Conservation (phyloP, 2,113 vertebrate genomes). For the Malaclemys terrapin region DNA sequence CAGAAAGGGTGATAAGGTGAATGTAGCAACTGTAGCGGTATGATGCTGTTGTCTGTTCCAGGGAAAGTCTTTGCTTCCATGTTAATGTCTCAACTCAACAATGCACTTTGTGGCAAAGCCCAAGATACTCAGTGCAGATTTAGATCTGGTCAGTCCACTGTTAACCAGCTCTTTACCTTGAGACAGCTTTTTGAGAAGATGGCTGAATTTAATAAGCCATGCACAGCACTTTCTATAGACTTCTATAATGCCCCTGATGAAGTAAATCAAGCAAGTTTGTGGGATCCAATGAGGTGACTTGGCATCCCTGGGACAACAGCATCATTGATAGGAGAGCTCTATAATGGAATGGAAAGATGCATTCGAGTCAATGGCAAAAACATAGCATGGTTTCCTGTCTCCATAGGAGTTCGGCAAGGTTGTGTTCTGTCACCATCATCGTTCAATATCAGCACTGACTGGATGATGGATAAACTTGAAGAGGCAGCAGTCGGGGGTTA, state of each 20-base stretch:
- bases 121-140: not conserved
- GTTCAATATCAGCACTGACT: not conserved
- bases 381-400: not conserved
- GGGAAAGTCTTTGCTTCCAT: not conserved
- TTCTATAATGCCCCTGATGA: not conserved
- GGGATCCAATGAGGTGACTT: not conserved
- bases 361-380: not conserved
- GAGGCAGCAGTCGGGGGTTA: not conserved
- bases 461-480: not conserved
- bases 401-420: not conserved
- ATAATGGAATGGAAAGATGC: not conserved
- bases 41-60: not conserved
- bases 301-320: not conserved
- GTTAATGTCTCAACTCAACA: not conserved
- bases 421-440: not conserved
- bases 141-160: not conserved
- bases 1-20: not conserved
- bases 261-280: not conserved
- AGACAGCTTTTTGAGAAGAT: not conserved
- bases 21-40: not conserved
- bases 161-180: not conserved
- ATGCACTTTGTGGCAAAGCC: not conserved
- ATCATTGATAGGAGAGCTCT: not conserved
- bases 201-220: not conserved
- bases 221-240: not conserved